phyloP scores from a whole-genome alignment of 2,113 vertebrate genomes.

The Cephalopterus ornatus region DNA sequence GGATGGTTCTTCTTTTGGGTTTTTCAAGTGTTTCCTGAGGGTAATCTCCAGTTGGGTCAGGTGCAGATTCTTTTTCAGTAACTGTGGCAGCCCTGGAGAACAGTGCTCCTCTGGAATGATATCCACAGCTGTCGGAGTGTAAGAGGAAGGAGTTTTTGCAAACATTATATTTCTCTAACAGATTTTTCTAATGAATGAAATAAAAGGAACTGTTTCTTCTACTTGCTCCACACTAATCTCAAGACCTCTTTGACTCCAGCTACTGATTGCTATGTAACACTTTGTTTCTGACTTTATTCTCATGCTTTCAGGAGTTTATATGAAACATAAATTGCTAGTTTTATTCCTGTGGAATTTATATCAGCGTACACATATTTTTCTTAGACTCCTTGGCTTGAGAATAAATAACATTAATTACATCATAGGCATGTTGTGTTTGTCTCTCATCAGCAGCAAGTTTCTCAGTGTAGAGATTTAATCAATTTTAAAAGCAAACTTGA shows the following conservation, averaged over 20 bases:
- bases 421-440: background rate
- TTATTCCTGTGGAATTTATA: background rate
- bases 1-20: background rate
- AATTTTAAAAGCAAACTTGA: background rate
- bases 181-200: background rate
- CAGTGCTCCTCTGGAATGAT: fast-evolving
- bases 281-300: background rate
- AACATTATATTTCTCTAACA: background rate
- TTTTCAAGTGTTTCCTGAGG: background rate
- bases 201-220: background rate
- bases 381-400: background rate
- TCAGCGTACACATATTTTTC: background rate
- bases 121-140: background rate
- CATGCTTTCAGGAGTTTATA: background rate
- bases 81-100: background rate
- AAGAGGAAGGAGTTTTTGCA: fast-evolving
- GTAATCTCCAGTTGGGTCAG: background rate
- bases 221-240: background rate
- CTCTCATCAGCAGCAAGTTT: background rate
- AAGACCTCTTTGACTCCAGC: background rate
- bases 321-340: background rate
- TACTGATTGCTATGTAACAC: background rate
- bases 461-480: background rate
- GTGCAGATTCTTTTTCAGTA: background rate
- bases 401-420: background rate